A percentile compares a stretch with the other conserved stretches of the same genome.
phyloP scores from a whole-genome alignment of 2,888 invertebrate species.

The Thyatira batis region DNA sequence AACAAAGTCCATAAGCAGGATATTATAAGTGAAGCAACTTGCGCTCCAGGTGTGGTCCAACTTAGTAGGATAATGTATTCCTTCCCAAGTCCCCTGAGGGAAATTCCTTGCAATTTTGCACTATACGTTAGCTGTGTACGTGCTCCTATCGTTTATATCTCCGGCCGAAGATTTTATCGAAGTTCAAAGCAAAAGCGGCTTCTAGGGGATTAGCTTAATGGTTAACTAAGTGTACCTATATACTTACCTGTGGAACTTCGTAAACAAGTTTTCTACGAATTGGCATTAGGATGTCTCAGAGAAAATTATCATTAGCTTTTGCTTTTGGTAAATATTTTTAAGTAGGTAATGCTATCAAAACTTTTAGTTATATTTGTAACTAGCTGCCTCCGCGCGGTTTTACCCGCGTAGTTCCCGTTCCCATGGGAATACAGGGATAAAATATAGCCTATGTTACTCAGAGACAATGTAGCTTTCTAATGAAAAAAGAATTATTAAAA shows the following conservation, averaged over 20 bases:
- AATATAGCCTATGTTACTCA: too few relatives aligned
- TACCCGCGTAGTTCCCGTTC: too few relatives aligned
- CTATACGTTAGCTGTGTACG: conserved; percentile 20
- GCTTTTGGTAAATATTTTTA: too few relatives aligned
- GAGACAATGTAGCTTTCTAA: too few relatives aligned
- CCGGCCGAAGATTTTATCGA: conserved; percentile 22
- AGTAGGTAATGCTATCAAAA: too few relatives aligned
- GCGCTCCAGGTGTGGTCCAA: neutral
- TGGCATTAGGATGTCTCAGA: neutral
- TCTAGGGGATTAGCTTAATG: conserved; percentile 25
- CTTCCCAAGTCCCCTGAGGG: conserved; percentile 18
- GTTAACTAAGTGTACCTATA: conserved; percentile 7
- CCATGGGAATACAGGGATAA: too few relatives aligned
- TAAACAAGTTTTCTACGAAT: neutral
- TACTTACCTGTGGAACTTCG: neutral
- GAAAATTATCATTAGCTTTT: neutral
- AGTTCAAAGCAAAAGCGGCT: conserved; percentile 24
- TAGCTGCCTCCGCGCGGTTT: too few relatives aligned
- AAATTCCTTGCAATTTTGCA: conserved; percentile 29
- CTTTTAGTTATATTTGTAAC: too few relatives aligned
- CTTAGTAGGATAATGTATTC: conserved; percentile 49
- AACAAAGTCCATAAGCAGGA: neutral
- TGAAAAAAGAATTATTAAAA: too few relatives aligned
- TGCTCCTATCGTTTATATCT: conserved; percentile 8
- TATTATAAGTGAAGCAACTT: neutral